Conservation (phyloP, 2,113 vertebrate genomes). For the Mustela lutreola region DNA sequence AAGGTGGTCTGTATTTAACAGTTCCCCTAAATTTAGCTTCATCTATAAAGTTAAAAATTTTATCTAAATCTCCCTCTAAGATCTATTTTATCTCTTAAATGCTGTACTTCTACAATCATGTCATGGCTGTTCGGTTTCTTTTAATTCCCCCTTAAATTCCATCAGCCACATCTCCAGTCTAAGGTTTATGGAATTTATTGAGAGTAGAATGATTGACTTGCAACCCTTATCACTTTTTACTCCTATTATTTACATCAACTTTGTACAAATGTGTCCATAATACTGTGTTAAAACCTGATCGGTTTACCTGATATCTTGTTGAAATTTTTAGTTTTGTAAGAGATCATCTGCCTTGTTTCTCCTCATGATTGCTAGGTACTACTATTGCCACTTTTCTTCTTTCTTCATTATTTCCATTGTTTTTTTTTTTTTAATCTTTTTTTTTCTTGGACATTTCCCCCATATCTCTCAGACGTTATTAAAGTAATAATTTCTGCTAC, state of each 20-base stretch:
- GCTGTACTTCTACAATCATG: neutral
- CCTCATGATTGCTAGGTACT: neutral
- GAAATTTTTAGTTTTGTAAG: neutral
- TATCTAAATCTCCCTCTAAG: neutral
- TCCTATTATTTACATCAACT: neutral
- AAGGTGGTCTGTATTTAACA: neutral
- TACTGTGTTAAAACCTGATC: neutral
- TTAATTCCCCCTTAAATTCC: constrained; percentile 14
- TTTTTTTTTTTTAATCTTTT: neutral
- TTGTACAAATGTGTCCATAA: neutral
- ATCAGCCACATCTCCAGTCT: neutral
- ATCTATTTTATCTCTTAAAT: neutral
- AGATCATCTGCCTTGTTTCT: neutral
- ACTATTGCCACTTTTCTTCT: neutral
- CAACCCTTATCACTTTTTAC: neutral
- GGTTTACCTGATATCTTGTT: neutral
- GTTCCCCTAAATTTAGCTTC: neutral
- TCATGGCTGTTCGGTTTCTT: neutral
- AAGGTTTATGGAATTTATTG: neutral
- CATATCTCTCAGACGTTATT: neutral
- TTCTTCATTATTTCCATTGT: neutral
- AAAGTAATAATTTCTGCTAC: neutral
- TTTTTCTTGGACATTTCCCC: neutral
- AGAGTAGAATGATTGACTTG: neutral
- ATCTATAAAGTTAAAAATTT: neutral